Evolutionary conservation across 2,113 vertebrate genomes (phyloP).

Genomic region (Mustelus asterias): DNA sequence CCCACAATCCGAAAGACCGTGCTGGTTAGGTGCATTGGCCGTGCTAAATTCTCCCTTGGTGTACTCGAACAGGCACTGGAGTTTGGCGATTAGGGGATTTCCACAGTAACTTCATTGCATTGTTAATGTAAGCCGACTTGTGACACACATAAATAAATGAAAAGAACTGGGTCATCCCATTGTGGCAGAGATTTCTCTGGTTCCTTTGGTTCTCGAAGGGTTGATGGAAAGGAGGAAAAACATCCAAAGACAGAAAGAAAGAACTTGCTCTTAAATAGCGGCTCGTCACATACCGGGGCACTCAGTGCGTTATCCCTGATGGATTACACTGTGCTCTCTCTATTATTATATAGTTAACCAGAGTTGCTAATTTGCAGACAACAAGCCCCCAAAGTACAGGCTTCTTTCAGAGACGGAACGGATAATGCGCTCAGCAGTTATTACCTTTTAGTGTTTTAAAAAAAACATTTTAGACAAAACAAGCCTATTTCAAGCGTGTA

Average conservation of each 20-base stretch:
- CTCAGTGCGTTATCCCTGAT: background rate
- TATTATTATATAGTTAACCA: background rate
- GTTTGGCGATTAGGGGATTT: too few species aligned
- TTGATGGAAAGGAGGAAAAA: background rate
- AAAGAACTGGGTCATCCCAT: background rate
- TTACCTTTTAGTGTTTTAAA: background rate
- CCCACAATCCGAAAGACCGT: too few species aligned
- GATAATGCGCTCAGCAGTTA: background rate
- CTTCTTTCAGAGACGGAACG: background rate
- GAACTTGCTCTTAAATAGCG: background rate
- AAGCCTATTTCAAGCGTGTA: background rate
- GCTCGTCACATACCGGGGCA: background rate
- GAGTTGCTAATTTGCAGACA: background rate
- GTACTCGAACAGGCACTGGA: too few species aligned
- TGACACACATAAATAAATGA: background rate
- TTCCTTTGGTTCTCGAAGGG: background rate
- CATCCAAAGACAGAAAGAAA: background rate
- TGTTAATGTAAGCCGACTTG: too few species aligned
- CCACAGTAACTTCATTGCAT: too few species aligned
- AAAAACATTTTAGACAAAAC: constrained; percentile 3
- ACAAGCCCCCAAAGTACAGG: background rate
- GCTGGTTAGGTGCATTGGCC: too few species aligned
- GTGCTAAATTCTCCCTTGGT: too few species aligned
- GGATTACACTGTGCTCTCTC: background rate
- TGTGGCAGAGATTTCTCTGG: background rate